Base-by-base conservation (phyloP, 2,113 vertebrate species). In the Epinephelus fuscoguttatus region DNA sequence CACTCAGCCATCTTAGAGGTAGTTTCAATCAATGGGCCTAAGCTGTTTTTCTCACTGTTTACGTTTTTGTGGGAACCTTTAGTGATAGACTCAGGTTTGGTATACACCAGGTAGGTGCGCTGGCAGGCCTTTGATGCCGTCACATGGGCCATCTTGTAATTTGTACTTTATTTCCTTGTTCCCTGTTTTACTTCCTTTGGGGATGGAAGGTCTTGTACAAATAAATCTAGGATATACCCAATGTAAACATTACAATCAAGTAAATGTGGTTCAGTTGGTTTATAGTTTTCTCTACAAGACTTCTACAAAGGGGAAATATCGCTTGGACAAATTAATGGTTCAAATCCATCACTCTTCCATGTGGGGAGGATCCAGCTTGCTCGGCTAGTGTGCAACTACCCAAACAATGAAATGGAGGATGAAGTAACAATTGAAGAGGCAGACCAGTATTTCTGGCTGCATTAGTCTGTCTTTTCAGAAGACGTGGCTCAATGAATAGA, bases 381-480 rank as follows among this genome's bases (percentile, higher is more conserved):
- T 81, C 17, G 3, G 69, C 40, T 53, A 17, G 82, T 66, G 79
- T 55, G 72, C 13, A 72, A 59, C 73, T 63, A 70, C 49, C 30
- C 30, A 84, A 91, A 89, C 84, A 88, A 89, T 85, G 56, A 88
- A 69, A 74, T 42, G 57, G 63, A 85, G 73, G 67, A 77, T 75
- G 59, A 83, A 82, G 73, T 62, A 85, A 84, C 84, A 75, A 82
- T n/a, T 76, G 56, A 74, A 76, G 76, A 74, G 67, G 75, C 70
- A 87, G 72, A 87, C 87, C 78, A 77, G 85, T 82, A 89, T 91
- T 90, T 91, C 88, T 64, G 72, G 84, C 66, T 86, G 25, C 52
- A 75, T 84, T 66, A 19, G 53, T 61, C 50, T 63, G 62, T 86
- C 57, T 80, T 77, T 79, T 85, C 60, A 76, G 30, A 80, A 74